Evolutionary conservation across 1,140 invertebrate genomes (phyloP), one percentile per base, ranked within the genome.

Genomic region (Drosophila erecta): DNA sequence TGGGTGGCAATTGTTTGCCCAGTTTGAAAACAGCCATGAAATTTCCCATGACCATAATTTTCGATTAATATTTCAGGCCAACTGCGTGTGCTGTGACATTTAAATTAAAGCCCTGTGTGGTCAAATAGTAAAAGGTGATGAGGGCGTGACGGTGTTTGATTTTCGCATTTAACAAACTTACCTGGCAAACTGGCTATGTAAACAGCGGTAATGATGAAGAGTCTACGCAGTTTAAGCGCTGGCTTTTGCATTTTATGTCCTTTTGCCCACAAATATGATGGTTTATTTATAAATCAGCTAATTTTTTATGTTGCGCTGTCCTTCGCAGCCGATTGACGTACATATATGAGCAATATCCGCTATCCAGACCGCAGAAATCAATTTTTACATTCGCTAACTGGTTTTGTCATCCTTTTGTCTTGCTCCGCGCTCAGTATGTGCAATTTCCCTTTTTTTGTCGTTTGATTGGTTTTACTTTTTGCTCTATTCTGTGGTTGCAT

Each of bases 351-450:
- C 65, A 81, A 76, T 74, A 78, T 79, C 75, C 66, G 66, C 24
- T 61, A 44, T 40, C 49, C 78, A 53, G 78, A 89, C 83, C 83
- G 56, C 83, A 83, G 61, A 89, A 87, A 87, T 87, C 84, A 87
- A 87, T 89, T 86, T 86, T 86, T 76, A 76, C 70, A 87, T 76
- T 83, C 70, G 71, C 43, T 79, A 69, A 79, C 71, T 51, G 66
- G 30, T 61, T 75, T 67, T 60, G 59, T 51, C 56, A 49, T 47
- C 40, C 53, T 30, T 75, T 59, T 61, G 55, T 64, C 65, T 74
- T 49, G 46, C 24, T 20, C 5, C 15, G 17, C 37, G 64, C 60
- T 35, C 76, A 40, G 44, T 55, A 57, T 56, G 46, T 59, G 74
- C 83, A 86, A 87, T 87, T 85, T 86, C 81, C 81, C 60, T 56